These are phyloP conservation scores for Junonia oenone DNA, from an alignment of 2,888 invertebrate species.

Conservation along the genomic window DNA sequence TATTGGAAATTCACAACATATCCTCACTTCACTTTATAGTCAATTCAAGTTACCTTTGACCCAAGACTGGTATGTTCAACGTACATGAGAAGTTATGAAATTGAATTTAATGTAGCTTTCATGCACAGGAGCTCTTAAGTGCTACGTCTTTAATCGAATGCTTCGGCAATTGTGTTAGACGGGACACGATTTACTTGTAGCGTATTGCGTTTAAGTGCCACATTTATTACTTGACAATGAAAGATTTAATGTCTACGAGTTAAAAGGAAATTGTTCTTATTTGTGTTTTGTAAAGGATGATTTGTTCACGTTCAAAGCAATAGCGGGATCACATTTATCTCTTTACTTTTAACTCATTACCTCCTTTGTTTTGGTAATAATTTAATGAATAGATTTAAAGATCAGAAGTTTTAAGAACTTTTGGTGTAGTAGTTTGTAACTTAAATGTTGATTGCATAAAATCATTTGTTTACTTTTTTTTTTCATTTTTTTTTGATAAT, in stretches of 20 bases:
- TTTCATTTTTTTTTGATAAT: too few species aligned
- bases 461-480: too few species aligned
- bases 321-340: background rate
- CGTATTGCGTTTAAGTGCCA: constrained; percentile 4
- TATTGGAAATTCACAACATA: too few species aligned
- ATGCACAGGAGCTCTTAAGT: constrained; percentile 11
- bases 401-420: too few species aligned
- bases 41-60: background rate
- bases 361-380: too few species aligned
- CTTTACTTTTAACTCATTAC: background rate
- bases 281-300: background rate
- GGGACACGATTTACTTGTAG: constrained; percentile 7
- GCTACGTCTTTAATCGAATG: constrained; percentile 7
- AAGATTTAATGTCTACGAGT: background rate
- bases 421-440: too few species aligned
- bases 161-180: constrained; percentile 11
- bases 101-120: constrained; percentile 10
- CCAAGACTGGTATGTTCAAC: background rate
- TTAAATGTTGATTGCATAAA: too few species aligned
- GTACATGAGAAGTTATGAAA: constrained; percentile 6
- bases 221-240: background rate
- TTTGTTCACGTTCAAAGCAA: background rate
- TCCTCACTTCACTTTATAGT: background rate
- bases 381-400: too few species aligned
- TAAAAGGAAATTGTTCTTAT: background rate